These are phyloP conservation scores for Cynopterus brachyotis DNA, from an alignment of 2,113 vertebrate genomes.

Conservation along the genomic window DNA sequence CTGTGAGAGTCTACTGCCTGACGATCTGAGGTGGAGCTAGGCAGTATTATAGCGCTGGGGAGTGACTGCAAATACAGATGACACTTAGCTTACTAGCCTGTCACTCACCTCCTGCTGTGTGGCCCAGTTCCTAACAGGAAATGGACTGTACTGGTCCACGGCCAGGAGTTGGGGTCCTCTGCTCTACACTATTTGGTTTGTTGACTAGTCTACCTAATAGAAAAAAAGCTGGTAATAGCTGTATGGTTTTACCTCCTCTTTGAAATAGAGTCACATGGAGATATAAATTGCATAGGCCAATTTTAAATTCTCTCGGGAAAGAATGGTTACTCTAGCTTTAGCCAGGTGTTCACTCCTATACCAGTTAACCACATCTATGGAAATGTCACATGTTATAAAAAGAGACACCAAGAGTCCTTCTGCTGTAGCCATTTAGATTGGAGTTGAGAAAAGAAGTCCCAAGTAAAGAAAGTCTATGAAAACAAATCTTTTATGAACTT, in stretches of 20 bases:
- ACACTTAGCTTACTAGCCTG: too few relatives aligned
- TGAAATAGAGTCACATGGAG: not conserved
- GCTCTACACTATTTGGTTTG: not conserved
- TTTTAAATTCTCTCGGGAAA: not conserved
- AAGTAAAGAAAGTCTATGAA: not conserved
- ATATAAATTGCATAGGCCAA: not conserved
- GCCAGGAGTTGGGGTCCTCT: too few relatives aligned
- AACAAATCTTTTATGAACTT: not conserved
- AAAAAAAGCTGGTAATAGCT: not conserved
- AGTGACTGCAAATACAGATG: too few relatives aligned
- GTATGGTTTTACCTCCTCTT: not conserved
- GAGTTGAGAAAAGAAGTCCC: not conserved
- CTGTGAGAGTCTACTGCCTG: too few relatives aligned
- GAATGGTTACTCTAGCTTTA: not conserved
- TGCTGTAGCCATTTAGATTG: not conserved
- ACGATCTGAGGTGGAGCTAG: too few relatives aligned
- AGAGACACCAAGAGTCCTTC: not conserved
- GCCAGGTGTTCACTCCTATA: not conserved
- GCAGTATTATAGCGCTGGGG: too few relatives aligned
- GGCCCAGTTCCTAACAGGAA: too few relatives aligned
- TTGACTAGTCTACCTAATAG: not conserved
- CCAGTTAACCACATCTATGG: not conserved
- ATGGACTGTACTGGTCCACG: too few relatives aligned
- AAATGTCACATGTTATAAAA: not conserved
- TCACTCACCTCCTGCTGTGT: too few relatives aligned